Conservation (phyloP, 2,888 invertebrate species). For the Agrochola macilenta region DNA sequence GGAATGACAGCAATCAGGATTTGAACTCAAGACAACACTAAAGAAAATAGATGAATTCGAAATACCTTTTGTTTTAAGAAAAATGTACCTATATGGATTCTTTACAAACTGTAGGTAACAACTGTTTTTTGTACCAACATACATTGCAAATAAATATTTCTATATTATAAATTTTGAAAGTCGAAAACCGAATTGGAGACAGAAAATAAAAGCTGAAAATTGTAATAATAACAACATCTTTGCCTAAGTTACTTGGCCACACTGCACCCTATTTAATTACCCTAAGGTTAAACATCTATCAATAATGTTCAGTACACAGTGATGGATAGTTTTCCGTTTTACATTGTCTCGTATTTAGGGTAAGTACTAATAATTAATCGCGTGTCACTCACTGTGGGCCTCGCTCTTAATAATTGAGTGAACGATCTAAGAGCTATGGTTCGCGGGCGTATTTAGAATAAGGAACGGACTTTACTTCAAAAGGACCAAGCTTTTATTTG, state of each 20-base stretch:
- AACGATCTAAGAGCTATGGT: conserved; percentile 35
- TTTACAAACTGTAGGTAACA: too few relatives aligned
- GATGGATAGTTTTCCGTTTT: conserved; percentile 59
- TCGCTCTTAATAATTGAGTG: conserved; percentile 56
- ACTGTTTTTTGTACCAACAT: too few relatives aligned
- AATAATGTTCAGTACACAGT: conserved; percentile 44
- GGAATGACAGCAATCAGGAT: too few relatives aligned
- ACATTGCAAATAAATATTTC: too few relatives aligned
- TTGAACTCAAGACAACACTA: too few relatives aligned
- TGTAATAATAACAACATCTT: background rate
- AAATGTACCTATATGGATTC: too few relatives aligned
- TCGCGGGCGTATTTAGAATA: background rate
- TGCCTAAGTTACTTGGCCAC: background rate
- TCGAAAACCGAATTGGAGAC: too few relatives aligned
- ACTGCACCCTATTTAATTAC: conserved; percentile 3
- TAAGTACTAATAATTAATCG: conserved; percentile 59
- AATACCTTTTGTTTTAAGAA: too few relatives aligned
- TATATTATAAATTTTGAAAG: too few relatives aligned
- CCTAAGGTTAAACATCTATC: conserved; percentile 49
- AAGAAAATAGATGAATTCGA: too few relatives aligned
- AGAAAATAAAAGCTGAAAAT: too few relatives aligned
- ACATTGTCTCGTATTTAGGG: conserved; percentile 52
- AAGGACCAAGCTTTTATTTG: background rate
- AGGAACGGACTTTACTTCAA: background rate
- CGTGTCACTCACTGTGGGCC: conserved; percentile 51